Evolutionary conservation across 2,888 invertebrate genomes (phyloP).

Genomic region (Incurvaria masculella): DNA sequence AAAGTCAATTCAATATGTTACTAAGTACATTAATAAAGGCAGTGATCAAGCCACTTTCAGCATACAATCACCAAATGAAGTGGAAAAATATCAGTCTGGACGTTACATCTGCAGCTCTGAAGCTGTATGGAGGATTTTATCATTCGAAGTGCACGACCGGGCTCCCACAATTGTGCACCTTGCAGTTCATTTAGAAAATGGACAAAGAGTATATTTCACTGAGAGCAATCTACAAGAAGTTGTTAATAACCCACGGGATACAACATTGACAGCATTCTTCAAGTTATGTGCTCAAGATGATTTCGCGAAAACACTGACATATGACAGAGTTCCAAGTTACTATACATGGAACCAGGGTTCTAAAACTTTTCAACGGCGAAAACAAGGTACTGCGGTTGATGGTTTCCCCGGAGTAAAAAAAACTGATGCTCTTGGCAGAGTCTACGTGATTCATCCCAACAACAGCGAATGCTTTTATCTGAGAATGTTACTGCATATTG

Average conservation of each 20-base stretch:
- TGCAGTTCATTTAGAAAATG: constrained; percentile 13
- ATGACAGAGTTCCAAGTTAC: constrained; percentile 2
- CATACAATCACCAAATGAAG: constrained; percentile 18
- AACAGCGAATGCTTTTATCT: constrained; percentile 2
- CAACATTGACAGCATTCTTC: background rate
- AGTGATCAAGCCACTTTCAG: constrained; percentile 11
- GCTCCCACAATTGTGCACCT: constrained; percentile 11
- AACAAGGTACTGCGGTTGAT: background rate
- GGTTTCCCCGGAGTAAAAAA: background rate
- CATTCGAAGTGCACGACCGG: constrained; percentile 19
- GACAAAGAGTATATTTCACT: constrained; percentile 6
- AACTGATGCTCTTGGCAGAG: background rate
- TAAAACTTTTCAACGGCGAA: background rate
- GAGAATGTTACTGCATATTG: constrained; percentile 12
- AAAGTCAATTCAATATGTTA: constrained; percentile 2
- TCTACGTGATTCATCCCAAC: background rate
- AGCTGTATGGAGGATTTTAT: constrained; percentile 18
- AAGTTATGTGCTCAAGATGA: constrained; percentile 1
- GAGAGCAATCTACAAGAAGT: background rate
- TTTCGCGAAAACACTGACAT: constrained; percentile 7
- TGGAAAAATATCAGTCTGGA: constrained; percentile 18
- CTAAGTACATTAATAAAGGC: constrained; percentile 11
- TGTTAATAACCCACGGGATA: background rate
- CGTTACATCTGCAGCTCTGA: constrained; percentile 17
- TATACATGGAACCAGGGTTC: background rate